Conservation (phyloP, 2,888 invertebrate genomes). For the Papilio gigon region DNA sequence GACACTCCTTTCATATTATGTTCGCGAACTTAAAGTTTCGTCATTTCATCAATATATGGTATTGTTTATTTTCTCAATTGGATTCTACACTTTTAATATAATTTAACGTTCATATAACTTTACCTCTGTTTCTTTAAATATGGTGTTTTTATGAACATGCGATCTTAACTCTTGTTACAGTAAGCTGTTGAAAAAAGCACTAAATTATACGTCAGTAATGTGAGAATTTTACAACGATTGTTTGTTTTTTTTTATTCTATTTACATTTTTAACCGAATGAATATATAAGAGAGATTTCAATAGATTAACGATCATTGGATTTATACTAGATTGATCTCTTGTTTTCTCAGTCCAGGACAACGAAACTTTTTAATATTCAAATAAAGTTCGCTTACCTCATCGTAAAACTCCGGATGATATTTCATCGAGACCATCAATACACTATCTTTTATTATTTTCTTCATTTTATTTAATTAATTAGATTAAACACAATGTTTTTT, state of each 20-base stretch:
- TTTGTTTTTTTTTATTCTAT: neutral
- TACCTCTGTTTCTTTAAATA: neutral
- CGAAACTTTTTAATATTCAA: neutral
- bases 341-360: neutral
- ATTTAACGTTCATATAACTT: neutral
- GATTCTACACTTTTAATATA: neutral
- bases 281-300: neutral
- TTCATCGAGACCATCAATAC: constrained; percentile 46
- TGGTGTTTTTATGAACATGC: no score
- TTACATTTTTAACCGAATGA: neutral
- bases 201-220: neutral
- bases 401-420: constrained; percentile 43
- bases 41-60: neutral
- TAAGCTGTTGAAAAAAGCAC: neutral
- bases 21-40: neutral
- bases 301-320: neutral
- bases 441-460: constrained; percentile 44
- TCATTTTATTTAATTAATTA: constrained; percentile 21
- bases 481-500: neutral
- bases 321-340: neutral
- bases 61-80: neutral
- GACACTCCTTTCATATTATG: no score
- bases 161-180: neutral
- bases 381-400: constrained; percentile 42
- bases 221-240: neutral